Percentiles rank a stretch among this genome's conserved stretches.
Evolutionary conservation across 1,140 invertebrate genomes (phyloP).

Genomic region (Tyrophagus putrescentiae): DNA sequence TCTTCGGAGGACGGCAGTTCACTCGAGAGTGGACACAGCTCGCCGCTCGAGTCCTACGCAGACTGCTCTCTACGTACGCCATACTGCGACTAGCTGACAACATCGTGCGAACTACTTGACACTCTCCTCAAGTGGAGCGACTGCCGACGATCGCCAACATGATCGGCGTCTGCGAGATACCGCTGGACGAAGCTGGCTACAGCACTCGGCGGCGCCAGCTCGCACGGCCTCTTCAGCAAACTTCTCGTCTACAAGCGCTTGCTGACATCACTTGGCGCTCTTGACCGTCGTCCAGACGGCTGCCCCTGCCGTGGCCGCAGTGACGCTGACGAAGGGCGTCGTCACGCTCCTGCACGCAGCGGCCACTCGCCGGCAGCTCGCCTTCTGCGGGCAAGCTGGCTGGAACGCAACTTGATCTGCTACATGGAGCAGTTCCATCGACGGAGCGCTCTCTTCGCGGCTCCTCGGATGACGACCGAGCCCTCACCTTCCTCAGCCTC

Average conservation of each 20-base stretch:
- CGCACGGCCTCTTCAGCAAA: slow-evolving; percentile 33
- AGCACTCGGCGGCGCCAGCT: slow-evolving; percentile 51
- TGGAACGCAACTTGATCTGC: slow-evolving; percentile 79
- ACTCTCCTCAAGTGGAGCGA: slow-evolving; percentile 66
- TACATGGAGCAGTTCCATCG: slow-evolving; percentile 84
- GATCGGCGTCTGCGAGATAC: slow-evolving; percentile 80
- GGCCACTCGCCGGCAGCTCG: slow-evolving; percentile 91
- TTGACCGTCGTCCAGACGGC: slow-evolving; percentile 84
- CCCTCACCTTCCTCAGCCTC: slow-evolving; percentile 65
- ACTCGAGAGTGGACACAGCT: slow-evolving; percentile 76
- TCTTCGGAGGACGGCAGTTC: slow-evolving; percentile 75
- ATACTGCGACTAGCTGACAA: slow-evolving; percentile 37
- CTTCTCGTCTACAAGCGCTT: slow-evolving; percentile 50
- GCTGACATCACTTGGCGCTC: slow-evolving; percentile 74
- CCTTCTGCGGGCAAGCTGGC: slow-evolving; percentile 77
- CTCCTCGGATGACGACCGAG: slow-evolving; percentile 78
- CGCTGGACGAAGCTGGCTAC: slow-evolving; percentile 45
- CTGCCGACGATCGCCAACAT: slow-evolving; percentile 65
- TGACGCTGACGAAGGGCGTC: slow-evolving; percentile 70
- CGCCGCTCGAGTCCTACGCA: slow-evolving; percentile 74
- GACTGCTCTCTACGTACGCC: slow-evolving; percentile 84
- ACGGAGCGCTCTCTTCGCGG: slow-evolving; percentile 79
- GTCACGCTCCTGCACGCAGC: slow-evolving; percentile 75
- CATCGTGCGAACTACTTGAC: slow-evolving; percentile 61
- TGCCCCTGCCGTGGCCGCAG: slow-evolving; percentile 55